Base-by-base conservation (phyloP, 2,888 invertebrate species). In the Drosophila silvestris region DNA sequence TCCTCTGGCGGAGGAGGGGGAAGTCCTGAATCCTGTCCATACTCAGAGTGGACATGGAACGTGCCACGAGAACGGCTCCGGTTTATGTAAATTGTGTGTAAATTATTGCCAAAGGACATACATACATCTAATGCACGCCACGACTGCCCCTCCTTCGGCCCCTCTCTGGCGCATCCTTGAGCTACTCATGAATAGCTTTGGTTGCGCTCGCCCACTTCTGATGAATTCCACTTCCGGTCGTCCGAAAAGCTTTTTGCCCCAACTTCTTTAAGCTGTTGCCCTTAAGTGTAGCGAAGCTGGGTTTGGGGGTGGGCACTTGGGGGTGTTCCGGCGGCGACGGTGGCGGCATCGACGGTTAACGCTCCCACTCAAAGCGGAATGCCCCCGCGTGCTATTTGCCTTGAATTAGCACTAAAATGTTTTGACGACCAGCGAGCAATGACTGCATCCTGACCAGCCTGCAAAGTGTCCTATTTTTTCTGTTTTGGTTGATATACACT, bases 81-180 rank as follows among this genome's bases (percentile, higher is more conserved):
- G 76, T 74, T 64, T 77, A 87, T 90, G 85, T 78, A 87, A 82
- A 82, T 82, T 68, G 73, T 71, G 77, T 80, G 80, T 78, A 78
- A 89, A 85, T 89, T 82, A 89, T 85, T 70, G 89, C 77, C 68
- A 56, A 61, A 61, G 68, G 70, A 68, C 85, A 90, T 57, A 28
- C 37, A 37, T 82, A 78, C 89, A 85, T 77, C 85, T 70, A 81
- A 89, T 89, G 79, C 77, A 72, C 54, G 63, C 51, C 60, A 33
- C 12, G 52, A 28, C 51, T 10, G 10, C 39, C 22, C 26, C 51
- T 16, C 9, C 22, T 28, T 9, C 9, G 10, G 3, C 10, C 37
- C n/a, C 32, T 7, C 56, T 41, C 28, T 0, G 30, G 10, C 3
- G 22, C 44, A 1, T 7, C 47, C 26, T 37, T 16, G n/a, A 37